These are phyloP conservation scores for Drosophila cracens DNA, from an alignment of 2,888 invertebrate genomes.

Conservation along the genomic window DNA sequence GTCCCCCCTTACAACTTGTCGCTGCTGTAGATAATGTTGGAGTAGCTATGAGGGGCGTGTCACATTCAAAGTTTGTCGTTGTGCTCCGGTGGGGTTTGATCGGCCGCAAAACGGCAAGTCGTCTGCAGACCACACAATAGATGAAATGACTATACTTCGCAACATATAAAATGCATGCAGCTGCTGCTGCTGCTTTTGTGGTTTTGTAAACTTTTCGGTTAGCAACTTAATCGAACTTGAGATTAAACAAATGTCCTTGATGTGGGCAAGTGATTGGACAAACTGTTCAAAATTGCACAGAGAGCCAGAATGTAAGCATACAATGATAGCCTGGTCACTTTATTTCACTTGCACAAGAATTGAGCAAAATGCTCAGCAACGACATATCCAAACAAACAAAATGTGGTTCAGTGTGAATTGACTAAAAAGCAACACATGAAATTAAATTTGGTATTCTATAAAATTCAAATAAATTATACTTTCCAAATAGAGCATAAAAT, in stretches of 20 bases:
- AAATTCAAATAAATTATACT: neutral
- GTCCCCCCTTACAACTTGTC: constrained; percentile 50
- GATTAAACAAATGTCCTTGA: constrained; percentile 12
- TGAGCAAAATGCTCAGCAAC: neutral
- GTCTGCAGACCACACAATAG: constrained; percentile 27
- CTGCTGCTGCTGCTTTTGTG: constrained; percentile 31
- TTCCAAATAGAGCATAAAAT: neutral
- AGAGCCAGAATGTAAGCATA: neutral
- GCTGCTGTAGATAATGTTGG: constrained; percentile 15
- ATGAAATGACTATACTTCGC: constrained; percentile 44
- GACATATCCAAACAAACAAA: neutral
- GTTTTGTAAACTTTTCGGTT: constrained; percentile 41
- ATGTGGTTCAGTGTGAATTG: neutral
- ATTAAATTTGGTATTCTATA: neutral
- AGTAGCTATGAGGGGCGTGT: neutral
- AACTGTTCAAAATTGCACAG: constrained; percentile 1
- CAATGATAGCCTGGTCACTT: neutral
- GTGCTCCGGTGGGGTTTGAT: constrained; percentile 1
- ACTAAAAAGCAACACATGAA: neutral
- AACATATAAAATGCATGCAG: constrained; percentile 47
- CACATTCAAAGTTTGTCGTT: constrained; percentile 49
- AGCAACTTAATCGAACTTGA: constrained; percentile 37
- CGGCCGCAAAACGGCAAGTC: constrained; percentile 11
- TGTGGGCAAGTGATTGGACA: constrained; percentile 1
- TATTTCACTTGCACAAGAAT: neutral